Base-by-base conservation (phyloP, 2,888 invertebrate species). In the Mesorhabditis sp. region DNA sequence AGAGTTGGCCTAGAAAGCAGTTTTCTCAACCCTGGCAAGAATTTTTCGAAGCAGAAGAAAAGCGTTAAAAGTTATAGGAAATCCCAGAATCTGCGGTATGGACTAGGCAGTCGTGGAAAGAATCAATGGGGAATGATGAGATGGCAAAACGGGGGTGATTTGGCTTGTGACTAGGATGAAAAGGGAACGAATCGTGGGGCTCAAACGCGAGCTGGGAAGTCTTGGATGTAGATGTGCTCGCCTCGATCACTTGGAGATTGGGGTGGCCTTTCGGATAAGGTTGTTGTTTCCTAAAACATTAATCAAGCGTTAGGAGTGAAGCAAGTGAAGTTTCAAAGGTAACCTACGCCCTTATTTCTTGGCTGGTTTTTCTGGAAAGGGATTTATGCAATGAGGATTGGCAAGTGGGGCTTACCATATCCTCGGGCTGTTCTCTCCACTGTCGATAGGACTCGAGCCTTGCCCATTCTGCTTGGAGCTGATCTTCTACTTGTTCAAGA, bases 381-480 rank as follows among this genome's bases (percentile, higher is more conserved):
- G 58, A 10, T n/a, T 50, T 50, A 50, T 10, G 58, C 1, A 50
- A 2, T 10, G 58, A 13, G 28, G 28, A 28, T 28, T 28, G 28
- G 28, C 28, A 28, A 10, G 58, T 50, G n/a, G 58, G n/a, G 58
- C 58, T 50, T 50, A 50, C 58, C 58, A 13, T n/a, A 50, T 45
- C 63, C 62, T 43, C 43, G 44, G 45, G 45, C 41, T 45, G 50
- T 63, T 67, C 63, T 58, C 43, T 43, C 45, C 67, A 43, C 45
- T 43, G n/a, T 64, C 62, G 58, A 6, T 62, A 7, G 13, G 63
- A 41, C 58, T 15, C 45, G 41, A 43, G 7, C 42, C 45, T 43
- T 41, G 6, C 15, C 65, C 61, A 28, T 69, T 70, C 62, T 62
- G 44, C 10, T 62, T 10, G n/a, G n/a, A 50, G 58, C 2, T 50